These are phyloP conservation scores for Neotoxoptera formosana DNA, from an alignment of 1,140 invertebrate genomes.

Conservation along the genomic window DNA sequence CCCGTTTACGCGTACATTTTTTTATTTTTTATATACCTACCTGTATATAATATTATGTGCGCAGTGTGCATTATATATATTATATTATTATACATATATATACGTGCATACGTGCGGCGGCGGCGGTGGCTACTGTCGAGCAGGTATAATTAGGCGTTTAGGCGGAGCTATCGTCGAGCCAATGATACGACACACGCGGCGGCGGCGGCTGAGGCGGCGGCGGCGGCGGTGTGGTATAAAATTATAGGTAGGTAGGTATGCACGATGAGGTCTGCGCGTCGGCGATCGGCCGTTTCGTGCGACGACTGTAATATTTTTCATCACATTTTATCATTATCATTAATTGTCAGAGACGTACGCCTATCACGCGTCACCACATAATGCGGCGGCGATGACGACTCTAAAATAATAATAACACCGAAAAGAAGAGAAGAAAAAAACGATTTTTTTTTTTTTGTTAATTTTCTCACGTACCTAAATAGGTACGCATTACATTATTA, in stretches of 20 bases:
- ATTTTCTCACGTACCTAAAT: not conserved
- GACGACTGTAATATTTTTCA: not conserved
- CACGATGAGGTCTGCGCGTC: not conserved
- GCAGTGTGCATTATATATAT: not conserved
- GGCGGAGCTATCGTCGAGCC: slow-evolving; percentile 50
- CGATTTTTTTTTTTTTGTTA: not conserved
- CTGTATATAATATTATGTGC: no score
- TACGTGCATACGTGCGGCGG: not conserved
- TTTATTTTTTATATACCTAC: no score
- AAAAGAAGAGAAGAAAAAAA: not conserved
- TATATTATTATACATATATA: no score
- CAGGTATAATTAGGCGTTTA: slow-evolving; percentile 48
- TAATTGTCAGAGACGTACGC: not conserved
- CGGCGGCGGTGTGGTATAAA: not conserved
- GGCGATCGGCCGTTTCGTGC: not conserved
- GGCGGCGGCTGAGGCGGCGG: no score
- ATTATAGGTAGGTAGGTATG: not conserved
- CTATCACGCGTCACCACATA: not conserved
- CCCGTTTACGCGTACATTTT: not conserved
- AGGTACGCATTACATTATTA: not conserved
- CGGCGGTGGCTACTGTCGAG: not conserved
- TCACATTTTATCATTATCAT: not conserved
- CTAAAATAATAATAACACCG: not conserved
- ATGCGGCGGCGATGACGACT: not conserved
- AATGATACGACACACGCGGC: slow-evolving; percentile 39